Base-by-base conservation (phyloP, 2,888 invertebrate species). In the Ernsta delagoae region DNA sequence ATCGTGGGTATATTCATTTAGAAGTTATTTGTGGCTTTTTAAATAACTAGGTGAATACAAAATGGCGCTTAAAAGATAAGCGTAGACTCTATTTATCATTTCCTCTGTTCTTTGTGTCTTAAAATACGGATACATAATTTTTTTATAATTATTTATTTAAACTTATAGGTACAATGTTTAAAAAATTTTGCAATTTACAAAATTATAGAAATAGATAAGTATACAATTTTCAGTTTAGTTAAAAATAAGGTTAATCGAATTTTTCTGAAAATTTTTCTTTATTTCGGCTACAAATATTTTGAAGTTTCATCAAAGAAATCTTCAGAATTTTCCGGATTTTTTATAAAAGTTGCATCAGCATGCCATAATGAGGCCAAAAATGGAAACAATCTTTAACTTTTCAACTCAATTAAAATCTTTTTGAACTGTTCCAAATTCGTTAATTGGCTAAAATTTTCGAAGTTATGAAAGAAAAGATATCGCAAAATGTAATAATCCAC, bases 341-440 rank as follows among this genome's bases (percentile, higher is more conserved):
- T 43, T 56, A 59, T 53, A 67, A 65, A 70, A 70, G 59, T 72
- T 72, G 73, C 71, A 70, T 59, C 53, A 66, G 70, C 54, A 65
- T 73, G 70, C 70, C 63, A 65, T 72, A 72, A 72, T 61, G 61
- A 64, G 54, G 59, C 61, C 70, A 73, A 72, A 72, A 69, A 64
- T 54, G 43, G 69, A 71, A 70, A 53, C 69, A 70, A 70, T 56
- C 62, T 68, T 62, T 57, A 73, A 72, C 69, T 76, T 75, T 70
- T 62, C 60, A 74, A 77, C 71, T 75, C 72, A 75, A 77, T 77
- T 75, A 75, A 75, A 76, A 74, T 75, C 70, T 72, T 75, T 73
- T 70, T 74, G 73, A 76, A 75, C 71, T 73, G 75, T 77, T 70
- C 65, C 72, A 71, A 77, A 75, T 75, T 78, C 73, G 62, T 74